These are phyloP conservation scores for Enteromius fasciolatus DNA, from an alignment of 2,797 vertebrate species.

Conservation along the genomic window DNA sequence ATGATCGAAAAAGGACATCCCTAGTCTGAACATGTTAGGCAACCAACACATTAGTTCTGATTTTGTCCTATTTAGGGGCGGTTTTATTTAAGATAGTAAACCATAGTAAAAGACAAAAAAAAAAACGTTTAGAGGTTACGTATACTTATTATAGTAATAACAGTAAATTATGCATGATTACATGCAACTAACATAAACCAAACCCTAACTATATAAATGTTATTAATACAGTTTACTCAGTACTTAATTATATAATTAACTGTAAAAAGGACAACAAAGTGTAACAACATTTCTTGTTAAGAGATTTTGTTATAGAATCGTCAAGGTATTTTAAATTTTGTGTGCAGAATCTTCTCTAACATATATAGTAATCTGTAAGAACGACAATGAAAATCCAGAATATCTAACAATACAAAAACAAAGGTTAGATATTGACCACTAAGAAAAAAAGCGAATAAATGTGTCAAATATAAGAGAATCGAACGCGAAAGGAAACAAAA, in stretches of 20 bases:
- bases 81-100: background rate
- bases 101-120: background rate
- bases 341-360: background rate
- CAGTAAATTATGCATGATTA: background rate
- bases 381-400: background rate
- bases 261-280: background rate
- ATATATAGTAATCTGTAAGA: background rate
- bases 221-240: background rate
- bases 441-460: background rate
- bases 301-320: no score
- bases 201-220: background rate
- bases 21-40: background rate
- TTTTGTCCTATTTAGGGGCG: background rate
- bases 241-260: background rate
- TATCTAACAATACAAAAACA: background rate
- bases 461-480: background rate
- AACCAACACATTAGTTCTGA: background rate
- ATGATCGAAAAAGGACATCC: no score
- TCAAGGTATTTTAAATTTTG: no score
- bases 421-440: background rate
- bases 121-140: background rate
- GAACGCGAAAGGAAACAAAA: background rate
- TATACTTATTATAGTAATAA: background rate
- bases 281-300: background rate
- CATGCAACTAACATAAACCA: background rate